Evolutionary conservation across 2,888 invertebrate species (phyloP), one percentile per base, ranked within the genome.

Genomic region (Augochlorella aurata): DNA sequence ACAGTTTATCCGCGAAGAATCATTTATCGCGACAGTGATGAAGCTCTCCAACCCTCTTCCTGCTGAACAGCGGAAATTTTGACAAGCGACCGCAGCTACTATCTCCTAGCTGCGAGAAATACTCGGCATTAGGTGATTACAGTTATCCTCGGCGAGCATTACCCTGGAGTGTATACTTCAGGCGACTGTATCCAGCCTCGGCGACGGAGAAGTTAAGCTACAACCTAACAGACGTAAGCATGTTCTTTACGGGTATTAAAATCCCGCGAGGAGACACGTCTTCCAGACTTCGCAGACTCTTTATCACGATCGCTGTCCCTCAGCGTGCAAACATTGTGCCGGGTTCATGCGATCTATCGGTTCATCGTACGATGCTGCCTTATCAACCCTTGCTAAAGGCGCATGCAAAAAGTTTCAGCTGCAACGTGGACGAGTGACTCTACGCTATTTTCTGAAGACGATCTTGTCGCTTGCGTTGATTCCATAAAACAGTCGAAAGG

Each of bases 281-380:
- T 58, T 7, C 58, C 24, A 21, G 58, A 58, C 58, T 58, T 12
- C 58, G 21, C 58, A 14, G 21, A 58, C 58, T 24, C 24, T 58
- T 58, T 58, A 58, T 58, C 58, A 58, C 58, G 58, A 58, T 58
- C 58, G 58, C 58, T 58, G 58, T 58, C 58, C 58, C 24, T 58
- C 58, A 58, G 24, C 24, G 58, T 58, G 24, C 58, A 58, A 58
- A 58, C 21, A 58, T 24, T 21, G 21, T 58, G 58, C 58, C 24
- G 7, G 58, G 58, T 24, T 24, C 24, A 24, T 24, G 58, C 54
- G 58, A 58, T 58, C 58, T 38, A 58, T 24, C 21, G 14, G 58
- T 58, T 58, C 58, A 58, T 58, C 24, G 58, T 24, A 58, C 24
- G 24, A 12, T 58, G 58, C 21, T 12, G 58, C 58, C 14, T 58